Evolutionary conservation across 2,888 invertebrate species (phyloP).

Genomic region (Fabriciana adippe): DNA sequence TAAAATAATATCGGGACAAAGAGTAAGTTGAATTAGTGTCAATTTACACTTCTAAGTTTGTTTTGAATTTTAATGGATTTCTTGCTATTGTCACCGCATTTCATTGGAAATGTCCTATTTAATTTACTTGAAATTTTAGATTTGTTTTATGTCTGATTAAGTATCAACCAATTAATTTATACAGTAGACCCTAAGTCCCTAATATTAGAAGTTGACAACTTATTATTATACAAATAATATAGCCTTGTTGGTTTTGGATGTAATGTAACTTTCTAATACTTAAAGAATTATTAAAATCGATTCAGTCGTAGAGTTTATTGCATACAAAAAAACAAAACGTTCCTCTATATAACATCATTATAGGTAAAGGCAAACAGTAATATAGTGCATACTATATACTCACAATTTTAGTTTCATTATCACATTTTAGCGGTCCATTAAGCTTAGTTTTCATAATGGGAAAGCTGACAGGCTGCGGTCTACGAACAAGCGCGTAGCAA

Average conservation of each 20-base stretch:
- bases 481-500: slow-evolving; percentile 11
- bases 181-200: no score
- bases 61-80: slow-evolving; percentile 22
- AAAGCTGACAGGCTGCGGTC: slow-evolving; percentile 22
- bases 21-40: slow-evolving; percentile 23
- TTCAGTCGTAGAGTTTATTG: no score
- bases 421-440: slow-evolving; percentile 19
- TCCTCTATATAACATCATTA: no score
- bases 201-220: no score
- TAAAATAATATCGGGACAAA: slow-evolving; percentile 20
- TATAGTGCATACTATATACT: not conserved
- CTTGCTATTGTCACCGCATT: slow-evolving; percentile 6
- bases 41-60: slow-evolving; percentile 29
- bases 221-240: no score
- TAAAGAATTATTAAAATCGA: no score
- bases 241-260: no score
- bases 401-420: slow-evolving; percentile 18
- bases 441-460: slow-evolving; percentile 20
- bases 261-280: no score
- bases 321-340: no score
- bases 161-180: no score
- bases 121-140: not conserved
- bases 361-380: no score
- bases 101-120: not conserved
- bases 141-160: not conserved